phyloP scores from a whole-genome alignment of 2,797 vertebrate genomes.

The Eremophila alpestris region DNA sequence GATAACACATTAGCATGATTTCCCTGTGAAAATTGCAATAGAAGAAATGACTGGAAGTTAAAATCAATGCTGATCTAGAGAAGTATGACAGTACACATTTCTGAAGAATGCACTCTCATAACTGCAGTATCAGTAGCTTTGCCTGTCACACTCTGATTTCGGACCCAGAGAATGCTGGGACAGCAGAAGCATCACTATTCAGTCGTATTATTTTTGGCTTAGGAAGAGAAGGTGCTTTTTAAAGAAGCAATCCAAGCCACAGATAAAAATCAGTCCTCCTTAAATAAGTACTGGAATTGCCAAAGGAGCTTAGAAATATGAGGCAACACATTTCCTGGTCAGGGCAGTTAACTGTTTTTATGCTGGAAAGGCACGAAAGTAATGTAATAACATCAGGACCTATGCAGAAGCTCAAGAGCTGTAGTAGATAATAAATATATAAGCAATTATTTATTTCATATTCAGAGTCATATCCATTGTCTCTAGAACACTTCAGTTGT shows the following conservation, averaged over 20 bases:
- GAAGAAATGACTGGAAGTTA: slow-evolving; percentile 14
- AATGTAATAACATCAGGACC: background rate
- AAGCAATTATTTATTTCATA: background rate
- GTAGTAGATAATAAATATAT: background rate
- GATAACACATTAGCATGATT: background rate
- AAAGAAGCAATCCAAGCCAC: background rate
- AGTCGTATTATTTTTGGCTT: background rate
- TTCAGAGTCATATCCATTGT: background rate
- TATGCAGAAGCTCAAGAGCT: background rate
- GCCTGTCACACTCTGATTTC: background rate
- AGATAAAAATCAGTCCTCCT: slow-evolving; percentile 18
- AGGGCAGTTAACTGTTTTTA: slow-evolving; percentile 30
- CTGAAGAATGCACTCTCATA: slow-evolving; percentile 38
- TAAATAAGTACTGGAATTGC: background rate
- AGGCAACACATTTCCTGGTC: slow-evolving; percentile 13
- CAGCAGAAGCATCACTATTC: background rate
- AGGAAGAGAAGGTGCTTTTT: background rate
- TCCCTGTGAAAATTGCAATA: background rate
- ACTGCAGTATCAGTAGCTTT: background rate
- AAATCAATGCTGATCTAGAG: slow-evolving; percentile 37
- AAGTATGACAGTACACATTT: slow-evolving; percentile 3
- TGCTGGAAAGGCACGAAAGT: background rate
- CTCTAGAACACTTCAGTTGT: background rate
- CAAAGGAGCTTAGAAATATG: slow-evolving; percentile 19
- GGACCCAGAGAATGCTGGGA: background rate